Percentiles rank a stretch among this genome's conserved stretches.
Evolutionary conservation across 2,113 vertebrate species (phyloP).

Genomic region (Heterotis niloticus): DNA sequence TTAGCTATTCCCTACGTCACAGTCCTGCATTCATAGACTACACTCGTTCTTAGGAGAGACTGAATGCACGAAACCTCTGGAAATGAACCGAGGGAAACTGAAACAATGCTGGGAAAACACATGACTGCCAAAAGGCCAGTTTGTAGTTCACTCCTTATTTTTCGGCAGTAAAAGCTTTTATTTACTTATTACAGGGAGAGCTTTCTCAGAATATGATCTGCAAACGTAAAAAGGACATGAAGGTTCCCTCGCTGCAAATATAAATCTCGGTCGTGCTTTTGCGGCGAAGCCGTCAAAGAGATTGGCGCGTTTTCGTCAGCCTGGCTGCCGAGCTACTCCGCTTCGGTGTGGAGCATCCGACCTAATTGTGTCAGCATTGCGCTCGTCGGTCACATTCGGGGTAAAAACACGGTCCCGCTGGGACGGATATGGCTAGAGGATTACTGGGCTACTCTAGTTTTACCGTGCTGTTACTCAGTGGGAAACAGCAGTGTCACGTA

Average conservation of each 20-base stretch:
- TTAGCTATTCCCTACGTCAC: background rate
- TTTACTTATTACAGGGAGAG: background rate
- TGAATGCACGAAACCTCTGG: background rate
- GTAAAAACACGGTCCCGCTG: constrained; percentile 19
- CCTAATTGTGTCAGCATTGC: constrained; percentile 31
- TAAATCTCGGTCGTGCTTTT: background rate
- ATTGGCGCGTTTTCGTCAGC: background rate
- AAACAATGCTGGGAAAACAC: background rate
- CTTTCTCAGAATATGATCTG: background rate
- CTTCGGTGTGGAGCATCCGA: constrained; percentile 18
- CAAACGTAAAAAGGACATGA: background rate
- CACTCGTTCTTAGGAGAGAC: background rate
- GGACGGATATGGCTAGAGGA: background rate
- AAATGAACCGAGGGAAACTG: background rate
- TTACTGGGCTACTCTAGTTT: constrained; percentile 2
- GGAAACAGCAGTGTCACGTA: no score
- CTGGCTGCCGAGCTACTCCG: background rate
- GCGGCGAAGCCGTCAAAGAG: background rate
- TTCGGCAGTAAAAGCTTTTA: background rate
- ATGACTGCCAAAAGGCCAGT: background rate
- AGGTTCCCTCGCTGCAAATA: background rate
- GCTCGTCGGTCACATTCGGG: constrained; percentile 17
- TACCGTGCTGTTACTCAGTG: background rate
- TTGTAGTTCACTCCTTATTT: background rate
- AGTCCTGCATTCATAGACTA: background rate